phyloP scores from a whole-genome alignment of 1,140 invertebrate genomes.

The Drosophila trapezifrons region DNA sequence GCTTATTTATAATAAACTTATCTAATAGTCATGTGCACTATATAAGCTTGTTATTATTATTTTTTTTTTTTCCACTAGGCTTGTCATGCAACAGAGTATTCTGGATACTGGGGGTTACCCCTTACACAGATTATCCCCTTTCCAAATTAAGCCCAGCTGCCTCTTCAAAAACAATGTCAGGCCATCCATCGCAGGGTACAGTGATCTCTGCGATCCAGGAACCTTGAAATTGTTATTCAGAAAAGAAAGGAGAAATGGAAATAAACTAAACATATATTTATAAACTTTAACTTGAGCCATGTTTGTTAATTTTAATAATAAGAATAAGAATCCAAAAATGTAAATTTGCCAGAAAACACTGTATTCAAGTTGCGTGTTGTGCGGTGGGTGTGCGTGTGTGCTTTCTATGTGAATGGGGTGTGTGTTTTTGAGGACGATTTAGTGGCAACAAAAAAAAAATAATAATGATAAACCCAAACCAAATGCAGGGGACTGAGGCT shows the following conservation, averaged over 20 bases:
- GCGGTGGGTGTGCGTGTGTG: slow-evolving; percentile 26
- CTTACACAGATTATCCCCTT: slow-evolving; percentile 10
- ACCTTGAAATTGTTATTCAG: background rate
- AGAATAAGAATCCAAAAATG: too few relatives aligned
- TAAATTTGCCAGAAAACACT: background rate
- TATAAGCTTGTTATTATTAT: slow-evolving; percentile 8
- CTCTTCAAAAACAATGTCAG: slow-evolving; percentile 49
- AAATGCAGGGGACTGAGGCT: slow-evolving; percentile 16
- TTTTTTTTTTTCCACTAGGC: slow-evolving; percentile 23
- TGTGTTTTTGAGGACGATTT: slow-evolving; percentile 16
- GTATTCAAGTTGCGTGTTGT: slow-evolving; percentile 26
- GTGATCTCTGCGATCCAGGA: background rate
- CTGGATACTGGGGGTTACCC: slow-evolving; percentile 5
- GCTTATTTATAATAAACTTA: slow-evolving; percentile 76
- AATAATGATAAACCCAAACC: background rate
- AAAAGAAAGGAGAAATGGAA: background rate
- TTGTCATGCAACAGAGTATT: slow-evolving; percentile 27
- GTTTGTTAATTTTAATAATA: too few relatives aligned
- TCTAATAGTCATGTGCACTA: slow-evolving; percentile 70
- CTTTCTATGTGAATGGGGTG: background rate
- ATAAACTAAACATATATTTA: background rate
- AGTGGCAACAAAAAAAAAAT: slow-evolving; percentile 2
- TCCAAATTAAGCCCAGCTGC: slow-evolving; percentile 7
- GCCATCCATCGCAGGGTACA: slow-evolving; percentile 19
- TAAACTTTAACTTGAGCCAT: too few relatives aligned